Conservation (phyloP, 2,888 invertebrate genomes). For the Hermaeophaga mercurialis region DNA sequence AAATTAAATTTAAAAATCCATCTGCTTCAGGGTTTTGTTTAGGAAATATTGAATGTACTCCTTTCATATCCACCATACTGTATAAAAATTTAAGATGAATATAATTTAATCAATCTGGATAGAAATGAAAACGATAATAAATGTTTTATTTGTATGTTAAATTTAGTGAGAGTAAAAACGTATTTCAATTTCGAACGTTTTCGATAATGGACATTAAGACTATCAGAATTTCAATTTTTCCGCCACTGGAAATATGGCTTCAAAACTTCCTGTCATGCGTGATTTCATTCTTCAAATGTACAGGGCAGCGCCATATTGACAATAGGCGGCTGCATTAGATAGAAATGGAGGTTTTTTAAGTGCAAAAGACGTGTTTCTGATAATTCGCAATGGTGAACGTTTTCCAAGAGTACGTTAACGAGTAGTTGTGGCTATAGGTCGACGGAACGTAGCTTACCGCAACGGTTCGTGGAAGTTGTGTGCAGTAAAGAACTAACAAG, state of each 20-base stretch:
- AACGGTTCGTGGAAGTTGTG: constrained; percentile 21
- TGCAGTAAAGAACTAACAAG: constrained; percentile 22
- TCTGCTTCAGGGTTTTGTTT: too few relatives aligned
- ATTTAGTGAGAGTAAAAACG: too few relatives aligned
- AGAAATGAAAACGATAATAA: too few relatives aligned
- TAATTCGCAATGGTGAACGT: constrained; percentile 40
- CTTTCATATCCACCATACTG: too few relatives aligned
- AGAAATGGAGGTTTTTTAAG: constrained; percentile 52
- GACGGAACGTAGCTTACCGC: constrained; percentile 51
- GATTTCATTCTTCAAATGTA: constrained; percentile 48
- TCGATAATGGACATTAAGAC: too few relatives aligned
- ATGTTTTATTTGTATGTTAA: too few relatives aligned
- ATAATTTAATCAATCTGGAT: too few relatives aligned
- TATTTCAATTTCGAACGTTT: too few relatives aligned
- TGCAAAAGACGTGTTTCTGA: constrained; percentile 36
- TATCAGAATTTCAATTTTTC: constrained; percentile 22
- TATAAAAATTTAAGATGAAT: too few relatives aligned
- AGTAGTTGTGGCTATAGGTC: constrained; percentile 56
- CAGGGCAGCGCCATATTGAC: constrained; percentile 76
- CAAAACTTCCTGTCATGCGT: constrained; percentile 42
- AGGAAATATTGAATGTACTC: too few relatives aligned
- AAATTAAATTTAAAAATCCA: too few relatives aligned
- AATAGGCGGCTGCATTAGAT: constrained; percentile 68
- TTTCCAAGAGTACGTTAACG: constrained; percentile 35
- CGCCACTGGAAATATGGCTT: constrained; percentile 27